Percentiles rank a stretch among this genome's conserved stretches.
These are phyloP conservation scores for Stratiolaelaps scimitus DNA, from an alignment of 1,140 invertebrate genomes.

Conservation along the genomic window DNA sequence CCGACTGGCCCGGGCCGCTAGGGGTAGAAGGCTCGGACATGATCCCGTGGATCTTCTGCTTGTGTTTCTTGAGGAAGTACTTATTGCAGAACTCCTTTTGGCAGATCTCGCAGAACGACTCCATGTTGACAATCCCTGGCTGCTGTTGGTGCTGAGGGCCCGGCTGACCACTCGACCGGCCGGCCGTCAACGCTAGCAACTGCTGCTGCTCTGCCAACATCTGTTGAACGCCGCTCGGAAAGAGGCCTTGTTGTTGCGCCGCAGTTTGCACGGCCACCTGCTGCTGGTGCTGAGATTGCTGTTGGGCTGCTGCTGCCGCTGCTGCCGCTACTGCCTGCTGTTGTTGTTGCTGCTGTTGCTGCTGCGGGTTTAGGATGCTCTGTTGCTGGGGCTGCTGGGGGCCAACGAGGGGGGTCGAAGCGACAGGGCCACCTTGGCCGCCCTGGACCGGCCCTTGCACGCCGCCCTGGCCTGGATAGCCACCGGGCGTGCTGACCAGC, in stretches of 20 bases:
- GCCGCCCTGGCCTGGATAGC: slow-evolving; percentile 10
- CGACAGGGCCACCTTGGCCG: slow-evolving; percentile 31
- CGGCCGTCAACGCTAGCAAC: slow-evolving; percentile 28
- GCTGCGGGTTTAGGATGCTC: slow-evolving; percentile 26
- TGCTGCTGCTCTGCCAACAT: slow-evolving; percentile 30
- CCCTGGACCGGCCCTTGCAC: background rate
- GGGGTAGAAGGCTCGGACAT: slow-evolving; percentile 36
- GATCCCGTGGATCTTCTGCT: slow-evolving; percentile 81
- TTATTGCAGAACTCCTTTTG: slow-evolving; percentile 99
- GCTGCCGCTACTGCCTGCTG: background rate
- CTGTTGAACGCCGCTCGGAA: slow-evolving; percentile 29
- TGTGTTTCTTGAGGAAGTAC: slow-evolving; percentile 93
- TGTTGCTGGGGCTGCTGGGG: slow-evolving; percentile 32
- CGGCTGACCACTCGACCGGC: background rate
- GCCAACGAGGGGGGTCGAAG: slow-evolving; percentile 32
- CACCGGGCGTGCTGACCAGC: slow-evolving; percentile 33
- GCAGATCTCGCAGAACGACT: slow-evolving; percentile 60
- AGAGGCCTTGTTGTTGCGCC: slow-evolving; percentile 28
- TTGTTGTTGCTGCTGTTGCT: slow-evolving; percentile 30
- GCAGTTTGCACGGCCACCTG: background rate
- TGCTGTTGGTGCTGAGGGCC: slow-evolving; percentile 30
- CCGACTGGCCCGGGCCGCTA: slow-evolving; percentile 32
- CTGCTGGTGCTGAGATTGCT: slow-evolving; percentile 17
- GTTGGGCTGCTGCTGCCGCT: background rate
- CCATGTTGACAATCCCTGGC: slow-evolving; percentile 35